phyloP scores from a whole-genome alignment of 92 coral and sea anemone genomes.

The Umimayanthus kanabou region DNA sequence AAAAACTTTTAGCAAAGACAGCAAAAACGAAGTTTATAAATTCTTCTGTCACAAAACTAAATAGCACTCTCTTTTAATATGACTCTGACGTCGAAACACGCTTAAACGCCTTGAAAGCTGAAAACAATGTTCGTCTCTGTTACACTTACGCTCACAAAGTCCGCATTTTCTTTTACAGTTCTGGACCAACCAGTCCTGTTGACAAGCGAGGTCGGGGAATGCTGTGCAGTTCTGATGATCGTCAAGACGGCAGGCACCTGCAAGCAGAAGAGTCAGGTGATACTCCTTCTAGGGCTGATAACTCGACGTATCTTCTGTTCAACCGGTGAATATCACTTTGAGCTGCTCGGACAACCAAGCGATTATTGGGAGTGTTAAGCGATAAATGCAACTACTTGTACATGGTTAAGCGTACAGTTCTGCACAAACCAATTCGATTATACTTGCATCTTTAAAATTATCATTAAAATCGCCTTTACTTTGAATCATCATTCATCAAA shows the following conservation, averaged over 20 bases:
- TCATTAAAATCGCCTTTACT: too few relatives aligned
- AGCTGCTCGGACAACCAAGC: neutral
- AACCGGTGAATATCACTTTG: neutral
- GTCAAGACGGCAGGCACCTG: slow-evolving; percentile 56
- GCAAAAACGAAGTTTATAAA: too few relatives aligned
- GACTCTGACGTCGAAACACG: too few relatives aligned
- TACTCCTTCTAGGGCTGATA: neutral
- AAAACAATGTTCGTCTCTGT: neutral
- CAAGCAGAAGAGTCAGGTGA: neutral
- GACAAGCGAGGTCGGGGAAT: slow-evolving; percentile 59
- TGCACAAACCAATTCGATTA: too few relatives aligned
- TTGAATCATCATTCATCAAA: too few relatives aligned
- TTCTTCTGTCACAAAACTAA: too few relatives aligned
- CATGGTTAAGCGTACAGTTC: too few relatives aligned
- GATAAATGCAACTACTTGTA: too few relatives aligned
- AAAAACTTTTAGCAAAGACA: too few relatives aligned
- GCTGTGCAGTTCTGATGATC: slow-evolving; percentile 68
- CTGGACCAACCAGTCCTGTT: slow-evolving; percentile 58
- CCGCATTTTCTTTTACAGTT: slow-evolving; percentile 80
- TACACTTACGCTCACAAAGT: slow-evolving; percentile 61
- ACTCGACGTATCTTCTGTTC: neutral
- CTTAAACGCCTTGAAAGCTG: neutral
- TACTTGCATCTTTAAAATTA: too few relatives aligned
- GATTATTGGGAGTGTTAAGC: neutral
- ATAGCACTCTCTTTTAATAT: too few relatives aligned